These are phyloP conservation scores for Ectemnius lituratus DNA, from an alignment of 2,888 invertebrate genomes.

Conservation along the genomic window DNA sequence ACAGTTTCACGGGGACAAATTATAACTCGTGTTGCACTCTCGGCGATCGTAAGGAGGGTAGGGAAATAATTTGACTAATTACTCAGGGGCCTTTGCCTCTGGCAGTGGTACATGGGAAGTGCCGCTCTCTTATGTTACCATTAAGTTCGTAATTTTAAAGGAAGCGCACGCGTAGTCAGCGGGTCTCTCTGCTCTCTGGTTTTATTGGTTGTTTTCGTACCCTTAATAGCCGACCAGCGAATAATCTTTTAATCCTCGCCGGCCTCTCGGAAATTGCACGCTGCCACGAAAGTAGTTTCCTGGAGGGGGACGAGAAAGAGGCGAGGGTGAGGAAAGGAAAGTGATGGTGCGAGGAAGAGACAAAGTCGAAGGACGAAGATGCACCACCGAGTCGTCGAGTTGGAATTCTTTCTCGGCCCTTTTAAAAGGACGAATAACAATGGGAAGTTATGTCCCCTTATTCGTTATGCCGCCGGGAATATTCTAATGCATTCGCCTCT, in stretches of 20 bases:
- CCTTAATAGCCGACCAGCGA: neutral
- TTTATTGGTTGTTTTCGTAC: neutral
- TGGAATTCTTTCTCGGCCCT: conserved; percentile 17
- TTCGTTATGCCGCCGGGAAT: conserved; percentile 62
- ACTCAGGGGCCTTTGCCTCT: neutral
- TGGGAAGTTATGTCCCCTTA: conserved; percentile 57
- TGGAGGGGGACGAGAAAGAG: neutral
- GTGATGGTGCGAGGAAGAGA: neutral
- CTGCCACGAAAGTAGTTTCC: conserved; percentile 15
- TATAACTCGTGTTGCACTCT: neutral
- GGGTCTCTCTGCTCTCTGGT: neutral
- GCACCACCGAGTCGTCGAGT: conserved; percentile 17
- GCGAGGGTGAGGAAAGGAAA: no score
- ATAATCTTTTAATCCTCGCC: conserved; percentile 33
- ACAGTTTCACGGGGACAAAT: no score
- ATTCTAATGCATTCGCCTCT: conserved; percentile 62
- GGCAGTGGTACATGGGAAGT: neutral
- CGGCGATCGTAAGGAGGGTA: neutral
- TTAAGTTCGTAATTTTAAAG: conserved; percentile 29
- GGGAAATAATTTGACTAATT: conserved; percentile 21
- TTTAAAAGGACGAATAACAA: conserved; percentile 61
- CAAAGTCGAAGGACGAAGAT: neutral
- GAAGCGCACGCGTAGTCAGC: neutral
- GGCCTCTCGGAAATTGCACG: conserved; percentile 6
- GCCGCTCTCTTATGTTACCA: neutral